Evolutionary conservation across 2,888 invertebrate species (phyloP).

Genomic region (Vandiemenella viatica): DNA sequence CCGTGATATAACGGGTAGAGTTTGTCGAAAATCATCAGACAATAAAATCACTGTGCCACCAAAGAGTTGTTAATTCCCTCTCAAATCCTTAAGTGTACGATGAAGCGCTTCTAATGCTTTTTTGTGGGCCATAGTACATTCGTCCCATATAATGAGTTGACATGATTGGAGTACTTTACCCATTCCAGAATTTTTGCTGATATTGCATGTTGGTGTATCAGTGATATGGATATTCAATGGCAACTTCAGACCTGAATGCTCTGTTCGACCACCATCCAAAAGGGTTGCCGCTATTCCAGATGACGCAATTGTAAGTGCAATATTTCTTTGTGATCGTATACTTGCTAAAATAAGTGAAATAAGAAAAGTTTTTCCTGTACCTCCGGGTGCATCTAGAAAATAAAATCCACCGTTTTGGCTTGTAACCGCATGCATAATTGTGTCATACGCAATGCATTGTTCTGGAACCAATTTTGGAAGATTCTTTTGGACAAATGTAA

Average conservation of each 20-base stretch:
- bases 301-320: background rate
- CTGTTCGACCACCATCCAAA: background rate
- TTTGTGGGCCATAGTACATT: conserved; percentile 4
- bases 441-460: conserved; percentile 3
- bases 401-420: background rate
- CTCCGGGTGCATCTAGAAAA: background rate
- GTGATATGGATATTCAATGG: background rate
- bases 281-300: background rate
- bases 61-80: background rate
- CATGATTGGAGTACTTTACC: conserved; percentile 6
- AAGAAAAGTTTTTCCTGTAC: background rate
- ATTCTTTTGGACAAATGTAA: conserved; percentile 7
- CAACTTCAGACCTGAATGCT: background rate
- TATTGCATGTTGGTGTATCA: background rate
- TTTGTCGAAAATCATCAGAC: conserved; percentile 8
- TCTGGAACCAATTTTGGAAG: conserved; percentile 6
- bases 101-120: conserved; percentile 4
- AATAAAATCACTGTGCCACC: conserved; percentile 7
- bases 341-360: background rate
- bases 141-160: conserved; percentile 5
- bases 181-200: conserved; percentile 1
- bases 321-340: background rate
- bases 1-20: conserved; percentile 5
- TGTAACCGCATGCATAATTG: conserved; percentile 2
- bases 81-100: background rate